Percentiles rank a stretch among this genome's conserved stretches.
These are phyloP conservation scores for Pristionchus pacificus DNA, from an alignment of 1,140 invertebrate genomes.

Conservation along the genomic window DNA sequence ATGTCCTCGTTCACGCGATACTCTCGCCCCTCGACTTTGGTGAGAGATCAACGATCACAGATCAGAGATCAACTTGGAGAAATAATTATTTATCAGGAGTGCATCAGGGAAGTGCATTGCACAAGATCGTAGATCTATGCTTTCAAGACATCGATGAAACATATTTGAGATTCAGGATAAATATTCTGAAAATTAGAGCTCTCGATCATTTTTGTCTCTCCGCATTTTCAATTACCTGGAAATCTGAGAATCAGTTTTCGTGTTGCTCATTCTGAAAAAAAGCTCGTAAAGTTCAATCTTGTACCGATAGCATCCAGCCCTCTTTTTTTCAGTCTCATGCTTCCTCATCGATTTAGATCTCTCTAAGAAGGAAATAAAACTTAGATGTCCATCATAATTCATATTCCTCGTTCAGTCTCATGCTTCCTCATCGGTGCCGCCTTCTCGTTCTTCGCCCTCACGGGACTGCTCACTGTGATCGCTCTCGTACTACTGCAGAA, in stretches of 20 bases:
- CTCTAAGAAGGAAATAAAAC: too few relatives aligned
- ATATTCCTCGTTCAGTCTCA: not conserved
- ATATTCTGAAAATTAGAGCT: not conserved
- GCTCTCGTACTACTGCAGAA: not conserved
- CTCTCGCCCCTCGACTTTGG: not conserved
- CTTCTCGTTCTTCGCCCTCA: not conserved
- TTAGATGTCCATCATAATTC: too few relatives aligned
- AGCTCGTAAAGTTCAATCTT: too few relatives aligned
- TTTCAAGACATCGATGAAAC: not conserved
- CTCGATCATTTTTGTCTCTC: not conserved
- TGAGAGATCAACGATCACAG: not conserved
- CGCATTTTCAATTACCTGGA: not conserved
- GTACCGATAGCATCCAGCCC: too few relatives aligned
- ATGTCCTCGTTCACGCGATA: not conserved
- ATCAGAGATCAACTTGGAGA: not conserved
- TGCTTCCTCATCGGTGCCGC: not conserved
- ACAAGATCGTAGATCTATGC: not conserved
- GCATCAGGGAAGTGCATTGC: too few relatives aligned
- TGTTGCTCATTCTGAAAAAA: too few relatives aligned
- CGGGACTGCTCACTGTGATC: not conserved
- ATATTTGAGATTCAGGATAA: not conserved
- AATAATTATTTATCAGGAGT: too few relatives aligned
- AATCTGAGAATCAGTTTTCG: too few relatives aligned
- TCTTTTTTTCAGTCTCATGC: not conserved
- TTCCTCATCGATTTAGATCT: not conserved